Percentiles rank a stretch among this genome's conserved stretches.
These are phyloP conservation scores for Ips nitidus DNA, from an alignment of 1,140 invertebrate genomes.

Conservation along the genomic window DNA sequence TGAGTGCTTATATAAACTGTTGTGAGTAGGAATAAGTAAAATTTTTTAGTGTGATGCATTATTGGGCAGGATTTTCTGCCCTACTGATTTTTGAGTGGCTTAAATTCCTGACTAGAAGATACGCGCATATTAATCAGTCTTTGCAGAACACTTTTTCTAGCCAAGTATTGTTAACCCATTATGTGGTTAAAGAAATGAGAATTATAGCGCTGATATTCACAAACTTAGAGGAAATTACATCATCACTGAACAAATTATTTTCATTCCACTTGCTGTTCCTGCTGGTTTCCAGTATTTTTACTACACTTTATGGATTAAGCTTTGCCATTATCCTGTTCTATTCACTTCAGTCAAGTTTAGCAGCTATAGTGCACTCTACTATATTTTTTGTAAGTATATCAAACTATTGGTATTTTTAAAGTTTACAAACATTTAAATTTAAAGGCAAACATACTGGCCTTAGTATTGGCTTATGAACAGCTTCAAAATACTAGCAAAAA, in stretches of 20 bases:
- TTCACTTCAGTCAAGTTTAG: not conserved
- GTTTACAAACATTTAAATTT: not conserved
- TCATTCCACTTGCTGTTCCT: not conserved
- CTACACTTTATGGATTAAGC: not conserved
- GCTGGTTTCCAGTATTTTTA: not conserved
- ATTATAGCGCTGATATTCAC: not conserved
- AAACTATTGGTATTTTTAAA: too few relatives aligned
- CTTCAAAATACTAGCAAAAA: constrained; percentile 10
- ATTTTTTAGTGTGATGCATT: not conserved
- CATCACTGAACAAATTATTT: not conserved
- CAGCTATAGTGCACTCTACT: not conserved
- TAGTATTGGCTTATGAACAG: constrained; percentile 10
- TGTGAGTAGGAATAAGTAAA: not conserved
- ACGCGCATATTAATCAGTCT: not conserved
- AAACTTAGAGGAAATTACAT: not conserved
- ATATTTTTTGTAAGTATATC: constrained; percentile 1
- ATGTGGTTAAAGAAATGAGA: not conserved
- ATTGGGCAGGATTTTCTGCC: not conserved
- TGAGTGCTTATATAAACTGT: not conserved
- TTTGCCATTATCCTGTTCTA: not conserved
- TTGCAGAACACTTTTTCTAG: not conserved
- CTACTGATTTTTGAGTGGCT: not conserved
- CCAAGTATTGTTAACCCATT: not conserved
- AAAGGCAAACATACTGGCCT: constrained; percentile 1
- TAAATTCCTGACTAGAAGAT: not conserved